Percentiles rank a stretch among this genome's conserved stretches.
phyloP scores from a whole-genome alignment of 2,113 vertebrate species.

The Hassar affinis region DNA sequence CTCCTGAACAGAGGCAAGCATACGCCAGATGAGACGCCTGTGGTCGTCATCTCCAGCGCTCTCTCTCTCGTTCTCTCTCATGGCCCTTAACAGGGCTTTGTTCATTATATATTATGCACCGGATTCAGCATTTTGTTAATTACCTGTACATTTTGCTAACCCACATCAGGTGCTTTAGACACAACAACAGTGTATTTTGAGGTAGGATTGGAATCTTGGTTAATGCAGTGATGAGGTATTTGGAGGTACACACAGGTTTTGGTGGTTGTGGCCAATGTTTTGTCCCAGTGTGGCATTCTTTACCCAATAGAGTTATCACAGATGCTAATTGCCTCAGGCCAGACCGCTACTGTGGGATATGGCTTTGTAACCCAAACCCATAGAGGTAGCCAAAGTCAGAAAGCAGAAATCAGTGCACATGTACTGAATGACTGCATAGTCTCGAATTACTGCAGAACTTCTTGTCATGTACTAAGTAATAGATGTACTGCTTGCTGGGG shows the following conservation, averaged over 20 bases:
- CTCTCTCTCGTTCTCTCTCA: conserved; percentile 15
- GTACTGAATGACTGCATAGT: neutral
- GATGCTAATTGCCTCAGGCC: conserved; percentile 34
- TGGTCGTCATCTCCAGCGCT: conserved; percentile 31
- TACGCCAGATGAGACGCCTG: conserved; percentile 59
- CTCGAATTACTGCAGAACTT: neutral
- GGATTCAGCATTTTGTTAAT: conserved; percentile 1
- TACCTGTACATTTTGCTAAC: neutral
- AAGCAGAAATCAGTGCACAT: conserved; percentile 20
- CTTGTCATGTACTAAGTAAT: neutral
- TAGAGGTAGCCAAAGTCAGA: conserved; percentile 32
- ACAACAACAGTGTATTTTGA: neutral
- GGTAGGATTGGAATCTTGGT: conserved; percentile 18
- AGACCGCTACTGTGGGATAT: conserved; percentile 39
- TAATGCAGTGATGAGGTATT: conserved; percentile 19
- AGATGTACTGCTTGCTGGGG: neutral
- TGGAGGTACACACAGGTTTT: conserved; percentile 11
- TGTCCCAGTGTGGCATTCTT: conserved; percentile 53
- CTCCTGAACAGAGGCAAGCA: conserved; percentile 61
- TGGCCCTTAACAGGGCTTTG: neutral
- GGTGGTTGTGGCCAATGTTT: conserved; percentile 39
- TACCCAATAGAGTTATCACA: conserved; percentile 40
- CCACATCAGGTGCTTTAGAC: neutral
- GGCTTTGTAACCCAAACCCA: conserved; percentile 51
- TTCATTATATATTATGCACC: conserved; percentile 1